These are phyloP conservation scores for Crocodylus rhombifer DNA, from an alignment of 2,797 vertebrate species.

Conservation along the genomic window DNA sequence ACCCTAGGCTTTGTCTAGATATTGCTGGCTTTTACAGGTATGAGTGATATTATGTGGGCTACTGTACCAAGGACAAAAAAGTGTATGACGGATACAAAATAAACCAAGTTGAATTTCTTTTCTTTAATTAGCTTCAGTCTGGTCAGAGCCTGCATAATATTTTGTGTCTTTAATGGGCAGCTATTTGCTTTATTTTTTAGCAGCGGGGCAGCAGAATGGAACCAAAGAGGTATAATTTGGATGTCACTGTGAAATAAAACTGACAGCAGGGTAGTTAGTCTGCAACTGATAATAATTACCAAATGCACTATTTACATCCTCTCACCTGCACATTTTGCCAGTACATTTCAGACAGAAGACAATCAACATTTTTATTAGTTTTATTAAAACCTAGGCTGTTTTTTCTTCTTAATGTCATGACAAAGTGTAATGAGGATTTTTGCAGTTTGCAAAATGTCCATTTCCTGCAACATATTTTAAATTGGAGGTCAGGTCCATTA, in stretches of 20 bases:
- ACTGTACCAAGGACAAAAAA: background rate
- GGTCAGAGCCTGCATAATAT: background rate
- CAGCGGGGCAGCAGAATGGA: background rate
- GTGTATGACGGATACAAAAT: background rate
- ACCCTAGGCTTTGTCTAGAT: background rate
- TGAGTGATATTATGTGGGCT: background rate
- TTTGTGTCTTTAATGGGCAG: background rate
- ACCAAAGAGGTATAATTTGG: background rate
- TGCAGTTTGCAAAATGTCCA: background rate
- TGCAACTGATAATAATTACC: background rate
- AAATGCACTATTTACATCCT: background rate
- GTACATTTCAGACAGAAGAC: background rate
- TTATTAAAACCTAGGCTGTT: background rate
- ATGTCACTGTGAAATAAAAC: background rate
- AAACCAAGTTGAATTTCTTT: background rate
- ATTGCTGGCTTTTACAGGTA: background rate
- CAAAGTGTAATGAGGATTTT: background rate
- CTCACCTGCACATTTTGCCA: background rate
- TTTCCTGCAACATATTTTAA: background rate
- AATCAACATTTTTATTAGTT: background rate
- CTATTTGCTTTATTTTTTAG: background rate
- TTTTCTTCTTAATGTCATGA: background rate
- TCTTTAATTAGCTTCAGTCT: background rate
- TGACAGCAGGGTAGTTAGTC: fast-evolving
- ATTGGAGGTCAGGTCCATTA: background rate